Evolutionary conservation across 2,888 invertebrate genomes (phyloP).

Genomic region (Ligdia adustata): DNA sequence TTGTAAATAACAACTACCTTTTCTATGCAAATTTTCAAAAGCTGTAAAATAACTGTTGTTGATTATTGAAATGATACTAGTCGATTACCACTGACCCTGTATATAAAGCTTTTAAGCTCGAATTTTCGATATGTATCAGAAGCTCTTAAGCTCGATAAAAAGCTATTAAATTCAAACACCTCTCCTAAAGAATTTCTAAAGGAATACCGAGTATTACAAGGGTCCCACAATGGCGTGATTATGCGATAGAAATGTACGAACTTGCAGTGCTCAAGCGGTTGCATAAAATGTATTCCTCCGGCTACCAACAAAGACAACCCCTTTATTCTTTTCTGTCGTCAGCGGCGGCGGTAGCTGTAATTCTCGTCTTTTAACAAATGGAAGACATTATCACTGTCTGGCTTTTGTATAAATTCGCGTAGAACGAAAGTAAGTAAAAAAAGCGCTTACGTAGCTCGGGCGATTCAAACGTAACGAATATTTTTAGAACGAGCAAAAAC

Average conservation of each 20-base stretch:
- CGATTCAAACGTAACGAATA: constrained; percentile 66
- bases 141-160: constrained; percentile 37
- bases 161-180: constrained; percentile 43
- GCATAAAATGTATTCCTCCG: constrained; percentile 71
- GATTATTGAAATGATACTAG: too few species aligned
- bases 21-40: too few species aligned
- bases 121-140: constrained; percentile 30
- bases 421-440: constrained; percentile 71
- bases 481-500: constrained; percentile 56
- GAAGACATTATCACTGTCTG: constrained; percentile 76
- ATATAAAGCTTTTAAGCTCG: constrained; percentile 4
- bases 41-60: too few species aligned
- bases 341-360: constrained; percentile 64
- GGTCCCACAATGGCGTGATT: constrained; percentile 58
- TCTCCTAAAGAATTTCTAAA: constrained; percentile 40
- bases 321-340: constrained; percentile 74
- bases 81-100: too few species aligned
- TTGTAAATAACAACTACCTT: too few species aligned
- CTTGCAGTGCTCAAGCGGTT: constrained; percentile 53
- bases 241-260: constrained; percentile 57
- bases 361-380: constrained; percentile 79
- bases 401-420: constrained; percentile 78
- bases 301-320: constrained; percentile 69
- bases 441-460: constrained; percentile 63
- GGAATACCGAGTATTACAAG: constrained; percentile 48